Evolutionary conservation across 2,888 invertebrate genomes (phyloP).

Genomic region (Plagodis dolabraria): DNA sequence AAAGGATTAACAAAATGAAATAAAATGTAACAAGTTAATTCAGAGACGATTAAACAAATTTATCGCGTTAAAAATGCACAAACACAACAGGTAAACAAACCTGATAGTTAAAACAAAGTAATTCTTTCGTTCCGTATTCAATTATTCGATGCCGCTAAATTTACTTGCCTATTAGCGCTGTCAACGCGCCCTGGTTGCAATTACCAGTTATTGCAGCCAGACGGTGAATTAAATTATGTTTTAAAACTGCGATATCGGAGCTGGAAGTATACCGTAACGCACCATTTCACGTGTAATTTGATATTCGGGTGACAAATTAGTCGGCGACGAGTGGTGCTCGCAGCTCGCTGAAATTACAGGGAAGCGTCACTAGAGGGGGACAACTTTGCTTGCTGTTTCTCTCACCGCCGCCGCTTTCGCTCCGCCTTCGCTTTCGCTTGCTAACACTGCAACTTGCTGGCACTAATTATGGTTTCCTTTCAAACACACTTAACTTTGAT

Average conservation of each 20-base stretch:
- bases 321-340: constrained; percentile 58
- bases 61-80: constrained; percentile 14
- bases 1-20: constrained; percentile 22
- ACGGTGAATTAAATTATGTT: constrained; percentile 74
- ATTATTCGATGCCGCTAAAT: constrained; percentile 60
- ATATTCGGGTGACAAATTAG: constrained; percentile 84
- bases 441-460: constrained; percentile 52
- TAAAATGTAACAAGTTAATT: constrained; percentile 20
- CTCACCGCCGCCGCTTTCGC: constrained; percentile 30
- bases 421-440: constrained; percentile 27
- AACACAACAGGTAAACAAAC: constrained; percentile 18
- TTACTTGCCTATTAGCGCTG: constrained; percentile 68
- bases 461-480: constrained; percentile 74
- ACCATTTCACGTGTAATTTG: constrained; percentile 82
- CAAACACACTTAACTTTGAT: constrained; percentile 63
- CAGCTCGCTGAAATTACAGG: constrained; percentile 74
- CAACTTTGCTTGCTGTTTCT: constrained; percentile 20
- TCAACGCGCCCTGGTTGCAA: constrained; percentile 59
- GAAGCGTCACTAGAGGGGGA: constrained; percentile 41
- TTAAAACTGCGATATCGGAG: constrained; percentile 70
- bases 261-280: constrained; percentile 72
- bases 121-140: constrained; percentile 26
- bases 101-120: constrained; percentile 15
- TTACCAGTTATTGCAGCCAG: constrained; percentile 63
- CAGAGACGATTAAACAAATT: constrained; percentile 11